Base-by-base conservation (phyloP, 2,113 vertebrate species). In the Cairina moschata region DNA sequence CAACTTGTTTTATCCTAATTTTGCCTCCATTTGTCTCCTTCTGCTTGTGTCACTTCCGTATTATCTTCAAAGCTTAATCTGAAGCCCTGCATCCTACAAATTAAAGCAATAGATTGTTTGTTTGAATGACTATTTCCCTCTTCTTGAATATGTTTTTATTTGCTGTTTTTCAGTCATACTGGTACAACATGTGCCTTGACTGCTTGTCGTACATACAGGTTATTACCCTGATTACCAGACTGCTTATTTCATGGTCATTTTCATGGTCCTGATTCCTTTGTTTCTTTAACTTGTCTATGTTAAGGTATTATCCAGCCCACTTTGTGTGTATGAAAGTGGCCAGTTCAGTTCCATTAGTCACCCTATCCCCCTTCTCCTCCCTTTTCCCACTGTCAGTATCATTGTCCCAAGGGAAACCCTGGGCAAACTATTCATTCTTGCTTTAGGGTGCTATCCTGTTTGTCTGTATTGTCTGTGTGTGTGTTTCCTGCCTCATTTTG, bases 241-340 rank as follows among this genome's bases (percentile, higher is more conserved):
- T 31, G 13, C 25, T 60, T 50, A 42, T 84, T 73, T 59, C 32
- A 25, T 1, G 2, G 22, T 10, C 17, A 21, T 36, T 65, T 68
- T 76, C 76, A 42, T 14, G 20, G 26, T 36, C 34, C 22, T 0
- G 8, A 52, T 52, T 65, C 22, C 34, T n/a, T 87, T 0, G 0
- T 7, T 76, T 6, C 17, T 52, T 69, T 69, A 50, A 8, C 20
- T 63, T 69, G 40, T 11, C 21, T 63, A 16, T 40, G 67, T 68
- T 40, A 34, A 48, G 15, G 34, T 50, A 34, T 76, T 63, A 42
- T 82, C 34, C 34, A 28, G 55, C 21, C 32, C 34, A 17, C 63
- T 76, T 34, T 76, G 14, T 36, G 71, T 82, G 26, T 4, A 34
- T 58, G 34, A 31, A 62, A 55, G 55, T 48, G 11, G 11, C 29